These are phyloP conservation scores for Tenebrosternarchus preto DNA, from an alignment of 2,113 vertebrate species.

Conservation along the genomic window DNA sequence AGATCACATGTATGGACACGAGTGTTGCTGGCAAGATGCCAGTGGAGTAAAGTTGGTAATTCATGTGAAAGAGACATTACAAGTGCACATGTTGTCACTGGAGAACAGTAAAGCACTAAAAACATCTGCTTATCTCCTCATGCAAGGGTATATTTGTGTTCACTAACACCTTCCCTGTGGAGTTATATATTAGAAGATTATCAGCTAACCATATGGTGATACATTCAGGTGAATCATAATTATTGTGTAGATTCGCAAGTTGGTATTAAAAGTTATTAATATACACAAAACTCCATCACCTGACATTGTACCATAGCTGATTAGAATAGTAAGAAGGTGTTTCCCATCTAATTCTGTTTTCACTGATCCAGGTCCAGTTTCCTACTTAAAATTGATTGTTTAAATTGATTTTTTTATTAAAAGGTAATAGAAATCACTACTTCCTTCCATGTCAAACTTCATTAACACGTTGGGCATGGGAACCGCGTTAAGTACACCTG, in stretches of 20 bases:
- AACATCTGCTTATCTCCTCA: not conserved
- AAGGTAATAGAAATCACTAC: not conserved
- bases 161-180: not conserved
- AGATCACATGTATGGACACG: too few relatives aligned
- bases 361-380: not conserved
- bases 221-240: too few relatives aligned
- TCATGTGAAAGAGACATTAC: too few relatives aligned
- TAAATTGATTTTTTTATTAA: not conserved
- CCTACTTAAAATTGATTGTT: too few relatives aligned
- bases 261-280: too few relatives aligned
- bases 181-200: not conserved
- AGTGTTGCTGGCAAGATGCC: too few relatives aligned
- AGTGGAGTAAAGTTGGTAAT: too few relatives aligned
- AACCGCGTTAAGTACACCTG: too few relatives aligned
- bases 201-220: too few relatives aligned
- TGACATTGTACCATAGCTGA: not conserved
- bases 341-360: not conserved
- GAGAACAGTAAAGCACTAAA: not conserved
- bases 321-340: not conserved
- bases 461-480: not conserved
- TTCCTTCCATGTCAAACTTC: not conserved
- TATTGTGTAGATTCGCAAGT: too few relatives aligned
- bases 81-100: too few relatives aligned
- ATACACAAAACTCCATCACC: not conserved
- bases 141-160: not conserved